phyloP scores from a whole-genome alignment of 2,113 vertebrate genomes.

The Heterotis niloticus region DNA sequence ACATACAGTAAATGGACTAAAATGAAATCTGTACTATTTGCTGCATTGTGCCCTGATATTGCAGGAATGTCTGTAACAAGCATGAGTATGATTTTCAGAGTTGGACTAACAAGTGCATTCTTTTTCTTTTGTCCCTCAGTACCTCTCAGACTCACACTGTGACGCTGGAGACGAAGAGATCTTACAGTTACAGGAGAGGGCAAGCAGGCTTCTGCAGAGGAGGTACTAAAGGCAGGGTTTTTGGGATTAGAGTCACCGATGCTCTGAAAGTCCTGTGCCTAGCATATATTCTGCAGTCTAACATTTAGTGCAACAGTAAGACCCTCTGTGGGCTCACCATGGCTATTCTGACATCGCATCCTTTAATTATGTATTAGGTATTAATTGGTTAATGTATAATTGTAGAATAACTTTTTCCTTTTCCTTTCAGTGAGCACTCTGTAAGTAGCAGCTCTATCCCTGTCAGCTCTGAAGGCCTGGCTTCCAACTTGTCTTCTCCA shows the following conservation, averaged over 20 bases:
- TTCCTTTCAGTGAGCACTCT: slow-evolving; percentile 56
- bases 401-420: background rate
- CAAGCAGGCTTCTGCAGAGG: slow-evolving; percentile 64
- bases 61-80: background rate
- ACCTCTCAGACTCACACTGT: slow-evolving; percentile 55
- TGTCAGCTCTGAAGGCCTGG: slow-evolving; percentile 64
- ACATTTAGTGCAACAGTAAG: too few relatives aligned
- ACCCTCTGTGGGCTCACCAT: too few relatives aligned
- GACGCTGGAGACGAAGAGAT: slow-evolving; percentile 67
- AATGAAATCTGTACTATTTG: background rate
- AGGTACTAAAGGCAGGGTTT: slow-evolving; percentile 54
- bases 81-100: background rate
- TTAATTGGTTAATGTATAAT: background rate
- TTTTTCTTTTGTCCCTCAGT: slow-evolving; percentile 33
- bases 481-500: slow-evolving; percentile 54
- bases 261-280: background rate
- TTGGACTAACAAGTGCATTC: background rate
- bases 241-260: background rate
- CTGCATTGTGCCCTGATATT: background rate
- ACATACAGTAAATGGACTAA: too few relatives aligned
- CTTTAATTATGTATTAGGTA: background rate
- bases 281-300: too few relatives aligned
- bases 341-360: too few relatives aligned
- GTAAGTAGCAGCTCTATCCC: slow-evolving; percentile 52
- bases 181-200: slow-evolving; percentile 69